phyloP scores from a whole-genome alignment of 2,113 vertebrate species.

The Ornithorhynchus anatinus region DNA sequence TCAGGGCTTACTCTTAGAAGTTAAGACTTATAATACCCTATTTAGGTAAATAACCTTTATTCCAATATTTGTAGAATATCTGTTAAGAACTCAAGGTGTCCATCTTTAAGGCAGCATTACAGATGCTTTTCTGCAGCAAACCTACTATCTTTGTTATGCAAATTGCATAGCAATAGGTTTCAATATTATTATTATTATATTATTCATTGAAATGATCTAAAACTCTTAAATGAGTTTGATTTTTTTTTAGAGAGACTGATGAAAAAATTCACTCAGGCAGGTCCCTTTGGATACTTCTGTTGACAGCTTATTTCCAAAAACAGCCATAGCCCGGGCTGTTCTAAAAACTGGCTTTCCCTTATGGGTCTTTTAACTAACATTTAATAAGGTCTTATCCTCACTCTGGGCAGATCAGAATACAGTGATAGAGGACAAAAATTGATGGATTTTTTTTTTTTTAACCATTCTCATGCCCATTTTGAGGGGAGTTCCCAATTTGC shows the following conservation, averaged over 20 bases:
- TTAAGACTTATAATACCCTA: background rate
- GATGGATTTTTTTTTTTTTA: too few relatives aligned
- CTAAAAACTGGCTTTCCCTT: background rate
- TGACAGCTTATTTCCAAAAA: background rate
- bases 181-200: too few relatives aligned
- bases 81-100: constrained; percentile 29
- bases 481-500: too few relatives aligned
- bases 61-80: constrained; percentile 71
- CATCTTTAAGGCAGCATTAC: constrained; percentile 70
- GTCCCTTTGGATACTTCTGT: background rate
- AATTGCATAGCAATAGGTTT: constrained; percentile 70
- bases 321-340: background rate
- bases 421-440: too few relatives aligned
- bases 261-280: background rate
- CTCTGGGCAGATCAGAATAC: background rate
- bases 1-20: background rate
- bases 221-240: constrained; percentile 35
- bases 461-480: too few relatives aligned
- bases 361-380: background rate
- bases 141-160: constrained; percentile 74
- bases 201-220: constrained; percentile 78
- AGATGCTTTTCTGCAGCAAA: constrained; percentile 68
- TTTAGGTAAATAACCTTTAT: constrained; percentile 58
- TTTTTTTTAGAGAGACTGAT: background rate
- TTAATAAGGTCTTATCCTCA: background rate